phyloP scores from a whole-genome alignment of 2,113 vertebrate species.

The Nettapus auritus region DNA sequence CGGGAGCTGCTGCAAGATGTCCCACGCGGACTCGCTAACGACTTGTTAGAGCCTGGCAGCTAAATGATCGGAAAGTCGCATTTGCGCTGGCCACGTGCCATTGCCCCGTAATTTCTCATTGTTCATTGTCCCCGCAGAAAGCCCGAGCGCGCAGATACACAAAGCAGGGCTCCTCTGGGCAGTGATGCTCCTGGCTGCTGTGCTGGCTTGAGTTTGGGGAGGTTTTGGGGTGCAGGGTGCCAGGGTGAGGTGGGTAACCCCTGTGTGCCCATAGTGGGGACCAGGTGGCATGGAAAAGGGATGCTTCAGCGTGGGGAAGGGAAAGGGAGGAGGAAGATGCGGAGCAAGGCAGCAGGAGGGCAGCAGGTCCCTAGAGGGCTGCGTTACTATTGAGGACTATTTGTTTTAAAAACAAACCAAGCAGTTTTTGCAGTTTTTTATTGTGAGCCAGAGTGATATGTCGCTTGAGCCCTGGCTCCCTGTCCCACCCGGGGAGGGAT shows the following conservation, averaged over 20 bases:
- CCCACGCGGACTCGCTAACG: background rate
- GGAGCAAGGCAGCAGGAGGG: background rate
- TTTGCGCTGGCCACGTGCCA: constrained; percentile 14
- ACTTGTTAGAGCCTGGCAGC: constrained; percentile 12
- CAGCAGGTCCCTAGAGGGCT: background rate
- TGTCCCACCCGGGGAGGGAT: background rate
- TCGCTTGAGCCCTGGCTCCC: background rate
- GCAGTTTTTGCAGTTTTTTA: background rate
- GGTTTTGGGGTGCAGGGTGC: background rate
- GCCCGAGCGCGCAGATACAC: background rate
- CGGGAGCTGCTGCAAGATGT: background rate
- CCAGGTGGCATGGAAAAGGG: accelerated
- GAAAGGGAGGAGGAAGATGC: background rate
- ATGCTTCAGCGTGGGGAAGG: accelerated
- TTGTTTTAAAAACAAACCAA: background rate
- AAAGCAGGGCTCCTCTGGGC: background rate
- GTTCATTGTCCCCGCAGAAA: constrained; percentile 41
- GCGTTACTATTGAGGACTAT: background rate
- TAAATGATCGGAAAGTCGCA: background rate
- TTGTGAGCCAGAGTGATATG: accelerated
- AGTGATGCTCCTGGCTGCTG: background rate
- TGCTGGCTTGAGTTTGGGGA: accelerated
- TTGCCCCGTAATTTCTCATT: constrained; percentile 36
- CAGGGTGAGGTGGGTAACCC: accelerated
- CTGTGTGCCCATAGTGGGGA: accelerated